These are phyloP conservation scores for Oxycera nigricornis DNA, from an alignment of 2,888 invertebrate genomes.

Conservation along the genomic window DNA sequence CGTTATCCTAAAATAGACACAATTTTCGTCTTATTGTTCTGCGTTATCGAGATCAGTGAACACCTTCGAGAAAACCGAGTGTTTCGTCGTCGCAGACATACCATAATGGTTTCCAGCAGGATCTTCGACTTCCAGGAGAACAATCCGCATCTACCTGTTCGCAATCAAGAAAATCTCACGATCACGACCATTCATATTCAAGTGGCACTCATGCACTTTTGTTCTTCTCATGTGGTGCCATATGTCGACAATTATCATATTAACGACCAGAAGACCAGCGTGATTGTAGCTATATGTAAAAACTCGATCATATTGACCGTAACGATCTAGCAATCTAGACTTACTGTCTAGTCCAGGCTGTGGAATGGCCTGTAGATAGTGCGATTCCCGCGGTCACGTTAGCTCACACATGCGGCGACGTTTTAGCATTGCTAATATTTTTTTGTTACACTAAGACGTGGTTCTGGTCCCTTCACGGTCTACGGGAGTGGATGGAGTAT, in stretches of 20 bases:
- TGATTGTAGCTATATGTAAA: background rate
- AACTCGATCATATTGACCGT: background rate
- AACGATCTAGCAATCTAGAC: background rate
- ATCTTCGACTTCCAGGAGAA: background rate
- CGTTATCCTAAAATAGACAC: constrained; percentile 26
- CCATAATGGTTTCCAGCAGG: constrained; percentile 9
- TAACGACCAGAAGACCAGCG: constrained; percentile 2
- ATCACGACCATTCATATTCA: constrained; percentile 22
- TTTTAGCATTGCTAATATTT: background rate
- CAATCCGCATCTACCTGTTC: constrained; percentile 7
- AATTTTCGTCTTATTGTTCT: constrained; percentile 21
- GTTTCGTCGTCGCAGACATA: background rate
- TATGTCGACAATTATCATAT: background rate
- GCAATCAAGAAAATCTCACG: constrained; percentile 3
- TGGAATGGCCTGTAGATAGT: background rate
- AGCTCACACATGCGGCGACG: background rate
- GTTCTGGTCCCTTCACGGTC: too few species aligned
- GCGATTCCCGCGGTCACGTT: background rate
- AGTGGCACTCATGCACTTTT: background rate
- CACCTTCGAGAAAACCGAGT: background rate
- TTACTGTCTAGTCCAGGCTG: background rate
- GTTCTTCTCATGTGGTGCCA: too few species aligned
- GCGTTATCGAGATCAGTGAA: background rate
- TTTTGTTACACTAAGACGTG: background rate
- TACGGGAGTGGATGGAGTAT: too few species aligned